phyloP scores from a whole-genome alignment of 2,113 vertebrate genomes.

The Plecturocebus donacophilus region DNA sequence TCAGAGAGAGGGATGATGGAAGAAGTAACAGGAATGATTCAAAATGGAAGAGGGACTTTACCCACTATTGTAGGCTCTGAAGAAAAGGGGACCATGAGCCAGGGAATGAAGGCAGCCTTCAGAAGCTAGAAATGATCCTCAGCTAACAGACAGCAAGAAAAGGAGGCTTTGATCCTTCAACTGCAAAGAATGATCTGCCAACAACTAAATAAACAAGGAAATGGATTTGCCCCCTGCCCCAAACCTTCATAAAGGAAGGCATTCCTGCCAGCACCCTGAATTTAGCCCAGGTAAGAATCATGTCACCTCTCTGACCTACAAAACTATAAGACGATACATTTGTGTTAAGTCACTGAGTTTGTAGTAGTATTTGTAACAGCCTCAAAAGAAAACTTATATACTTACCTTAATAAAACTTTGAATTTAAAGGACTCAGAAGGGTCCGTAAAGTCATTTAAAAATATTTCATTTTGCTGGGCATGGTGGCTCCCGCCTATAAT shows the following conservation, averaged over 20 bases:
- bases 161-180: neutral
- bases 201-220: slow-evolving; percentile 13
- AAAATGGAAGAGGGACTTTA: neutral
- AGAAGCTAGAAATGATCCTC: neutral
- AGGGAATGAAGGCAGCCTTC: neutral
- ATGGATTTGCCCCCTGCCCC: neutral
- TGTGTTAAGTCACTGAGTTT: neutral
- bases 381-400: neutral
- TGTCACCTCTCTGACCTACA: neutral
- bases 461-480: neutral
- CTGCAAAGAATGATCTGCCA: neutral
- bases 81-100: neutral
- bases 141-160: neutral
- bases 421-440: slow-evolving; percentile 40
- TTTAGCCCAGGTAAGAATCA: neutral
- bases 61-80: neutral
- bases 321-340: neutral
- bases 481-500: no score
- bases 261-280: neutral
- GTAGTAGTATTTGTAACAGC: neutral
- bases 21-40: neutral
- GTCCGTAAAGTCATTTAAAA: neutral
- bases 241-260: neutral
- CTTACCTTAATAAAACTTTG: slow-evolving; percentile 4
- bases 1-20: neutral